These are phyloP conservation scores for Drosophila fulvimacula DNA, from an alignment of 2,888 invertebrate genomes.

Conservation along the genomic window DNA sequence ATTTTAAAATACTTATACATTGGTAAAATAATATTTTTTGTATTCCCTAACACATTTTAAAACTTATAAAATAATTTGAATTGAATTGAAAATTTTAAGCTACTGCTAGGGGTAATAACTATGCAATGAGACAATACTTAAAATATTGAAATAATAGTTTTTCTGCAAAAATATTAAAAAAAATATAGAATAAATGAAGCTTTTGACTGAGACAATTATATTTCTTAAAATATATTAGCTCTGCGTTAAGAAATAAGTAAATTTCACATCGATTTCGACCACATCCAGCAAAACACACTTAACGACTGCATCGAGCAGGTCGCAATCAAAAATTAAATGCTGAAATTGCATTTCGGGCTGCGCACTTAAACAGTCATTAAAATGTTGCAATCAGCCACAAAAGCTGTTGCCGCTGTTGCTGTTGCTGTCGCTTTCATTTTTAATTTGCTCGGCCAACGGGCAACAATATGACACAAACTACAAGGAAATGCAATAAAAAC, in stretches of 20 bases:
- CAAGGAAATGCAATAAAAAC: constrained; percentile 73
- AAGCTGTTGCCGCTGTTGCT: constrained; percentile 45
- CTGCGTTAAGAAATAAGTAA: background rate
- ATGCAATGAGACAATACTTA: too few relatives aligned
- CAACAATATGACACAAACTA: constrained; percentile 76
- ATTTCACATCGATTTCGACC: background rate
- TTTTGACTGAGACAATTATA: too few relatives aligned
- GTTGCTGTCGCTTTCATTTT: constrained; percentile 53
- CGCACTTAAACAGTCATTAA: constrained; percentile 71
- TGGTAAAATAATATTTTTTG: too few relatives aligned
- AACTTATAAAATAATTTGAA: too few relatives aligned
- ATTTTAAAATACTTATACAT: too few relatives aligned
- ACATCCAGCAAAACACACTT: background rate
- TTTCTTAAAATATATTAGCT: too few relatives aligned
- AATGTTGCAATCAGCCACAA: constrained; percentile 59
- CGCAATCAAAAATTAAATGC: constrained; percentile 35
- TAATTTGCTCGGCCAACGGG: constrained; percentile 61
- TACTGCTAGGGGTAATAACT: too few relatives aligned
- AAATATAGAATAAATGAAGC: too few relatives aligned
- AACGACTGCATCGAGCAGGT: background rate
- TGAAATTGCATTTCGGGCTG: constrained; percentile 52
- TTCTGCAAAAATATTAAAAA: too few relatives aligned
- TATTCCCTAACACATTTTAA: too few relatives aligned
- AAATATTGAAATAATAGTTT: too few relatives aligned
- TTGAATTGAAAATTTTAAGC: too few relatives aligned